A percentile compares a stretch with the other conserved stretches of the same genome.
Evolutionary conservation across 23 tunicate genomes (phyloP).

Genomic region (Corella eumyota): DNA sequence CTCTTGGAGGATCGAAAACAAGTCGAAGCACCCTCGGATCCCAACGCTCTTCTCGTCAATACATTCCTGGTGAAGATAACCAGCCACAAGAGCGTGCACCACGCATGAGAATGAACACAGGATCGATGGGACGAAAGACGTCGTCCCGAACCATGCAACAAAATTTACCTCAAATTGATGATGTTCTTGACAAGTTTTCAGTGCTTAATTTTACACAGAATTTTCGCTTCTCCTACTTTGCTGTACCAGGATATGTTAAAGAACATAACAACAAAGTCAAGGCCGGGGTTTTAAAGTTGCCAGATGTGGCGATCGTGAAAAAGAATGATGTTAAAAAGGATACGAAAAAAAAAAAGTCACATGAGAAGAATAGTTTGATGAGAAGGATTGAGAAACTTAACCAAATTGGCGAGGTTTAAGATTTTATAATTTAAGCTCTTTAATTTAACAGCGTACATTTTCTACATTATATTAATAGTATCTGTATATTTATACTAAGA

Average conservation of each 20-base stretch:
- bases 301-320: constrained; percentile 15
- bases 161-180: too few relatives aligned
- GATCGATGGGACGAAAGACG: constrained; percentile 3
- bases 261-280: constrained; percentile 42
- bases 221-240: constrained; percentile 62
- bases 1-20: constrained; percentile 31
- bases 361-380: constrained; percentile 9
- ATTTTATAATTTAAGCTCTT: too few relatives aligned
- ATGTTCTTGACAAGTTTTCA: constrained; percentile 27
- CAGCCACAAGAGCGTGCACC: constrained; percentile 2
- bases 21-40: constrained; percentile 13
- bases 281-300: constrained; percentile 50
- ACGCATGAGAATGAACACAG: constrained; percentile 5
- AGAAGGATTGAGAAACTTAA: constrained; percentile 37
- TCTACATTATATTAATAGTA: background rate
- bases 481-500: background rate
- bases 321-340: constrained; percentile 6
- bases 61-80: constrained; percentile 10
- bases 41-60: constrained; percentile 3
- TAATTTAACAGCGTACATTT: too few relatives aligned
- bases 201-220: constrained; percentile 49
- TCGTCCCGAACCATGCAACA: constrained; percentile 4
- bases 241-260: constrained; percentile 62
- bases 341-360: background rate
- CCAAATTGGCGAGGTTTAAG: constrained; percentile 7